These are phyloP conservation scores for Myotis findleyi DNA, from an alignment of 2,797 vertebrate genomes.

Conservation along the genomic window DNA sequence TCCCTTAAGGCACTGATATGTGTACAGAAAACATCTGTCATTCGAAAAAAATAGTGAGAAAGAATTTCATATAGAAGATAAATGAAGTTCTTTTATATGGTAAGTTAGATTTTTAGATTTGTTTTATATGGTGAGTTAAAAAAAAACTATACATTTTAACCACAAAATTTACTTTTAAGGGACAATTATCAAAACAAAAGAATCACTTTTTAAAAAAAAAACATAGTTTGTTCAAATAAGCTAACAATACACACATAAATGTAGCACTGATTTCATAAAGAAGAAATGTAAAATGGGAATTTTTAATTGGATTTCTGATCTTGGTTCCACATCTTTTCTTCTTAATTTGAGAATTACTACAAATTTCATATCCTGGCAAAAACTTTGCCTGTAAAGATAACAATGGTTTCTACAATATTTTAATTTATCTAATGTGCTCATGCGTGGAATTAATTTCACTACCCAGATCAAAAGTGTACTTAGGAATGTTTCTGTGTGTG, in stretches of 20 bases:
- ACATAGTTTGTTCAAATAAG: neutral
- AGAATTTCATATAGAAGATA: neutral
- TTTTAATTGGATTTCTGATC: slow-evolving; percentile 49
- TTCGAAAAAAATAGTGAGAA: neutral
- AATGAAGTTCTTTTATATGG: neutral
- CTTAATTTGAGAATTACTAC: neutral
- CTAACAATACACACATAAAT: neutral
- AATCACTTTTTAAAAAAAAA: neutral
- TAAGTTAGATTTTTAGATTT: neutral
- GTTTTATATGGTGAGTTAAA: neutral
- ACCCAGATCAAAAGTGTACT: neutral
- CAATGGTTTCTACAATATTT: neutral
- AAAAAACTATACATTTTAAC: neutral
- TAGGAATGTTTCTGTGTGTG: neutral
- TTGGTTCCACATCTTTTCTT: slow-evolving; percentile 14
- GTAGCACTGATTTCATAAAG: slow-evolving; percentile 17
- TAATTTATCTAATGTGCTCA: neutral
- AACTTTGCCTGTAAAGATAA: slow-evolving; percentile 11
- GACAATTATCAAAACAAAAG: neutral
- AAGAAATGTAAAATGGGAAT: slow-evolving; percentile 2
- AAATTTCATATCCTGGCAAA: neutral
- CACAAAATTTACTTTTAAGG: neutral
- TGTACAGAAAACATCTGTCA: slow-evolving; percentile 12
- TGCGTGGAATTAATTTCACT: neutral
- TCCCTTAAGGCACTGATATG: slow-evolving; percentile 4